phyloP scores from a whole-genome alignment of 2,113 vertebrate species.

The Amphiprion ocellaris region DNA sequence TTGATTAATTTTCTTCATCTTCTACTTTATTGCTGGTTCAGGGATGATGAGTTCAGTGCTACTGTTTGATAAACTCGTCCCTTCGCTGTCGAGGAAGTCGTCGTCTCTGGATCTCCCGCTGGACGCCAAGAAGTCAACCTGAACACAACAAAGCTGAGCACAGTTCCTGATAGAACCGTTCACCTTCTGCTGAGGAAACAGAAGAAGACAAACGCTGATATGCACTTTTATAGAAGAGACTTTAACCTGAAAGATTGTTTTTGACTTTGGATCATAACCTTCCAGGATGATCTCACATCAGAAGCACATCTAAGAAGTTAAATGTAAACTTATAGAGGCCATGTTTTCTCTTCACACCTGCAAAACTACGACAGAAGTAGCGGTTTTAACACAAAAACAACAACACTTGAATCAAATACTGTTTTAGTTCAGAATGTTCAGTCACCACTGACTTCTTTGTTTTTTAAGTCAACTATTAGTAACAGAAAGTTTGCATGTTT shows the following conservation, averaged over 20 bases:
- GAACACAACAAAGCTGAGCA: not conserved
- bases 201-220: not conserved
- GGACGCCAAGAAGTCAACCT: slow-evolving; percentile 70
- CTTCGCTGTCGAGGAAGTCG: slow-evolving; percentile 30
- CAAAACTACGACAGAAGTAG: no score
- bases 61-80: slow-evolving; percentile 73
- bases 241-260: not conserved
- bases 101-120: not conserved
- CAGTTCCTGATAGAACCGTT: not conserved
- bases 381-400: not conserved
- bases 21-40: slow-evolving; percentile 21
- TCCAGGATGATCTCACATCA: not conserved
- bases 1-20: not conserved
- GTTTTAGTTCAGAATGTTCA: not conserved
- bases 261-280: not conserved
- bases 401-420: not conserved
- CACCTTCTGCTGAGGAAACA: not conserved
- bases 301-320: slow-evolving; percentile 24
- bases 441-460: no score
- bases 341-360: no score
- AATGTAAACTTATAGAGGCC: not conserved
- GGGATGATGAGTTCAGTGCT: slow-evolving; percentile 80
- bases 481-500: not conserved
- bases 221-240: slow-evolving; percentile 17
- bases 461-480: no score